Base-by-base conservation (phyloP, 2,113 vertebrate genomes). In the Callospermophilus lateralis region DNA sequence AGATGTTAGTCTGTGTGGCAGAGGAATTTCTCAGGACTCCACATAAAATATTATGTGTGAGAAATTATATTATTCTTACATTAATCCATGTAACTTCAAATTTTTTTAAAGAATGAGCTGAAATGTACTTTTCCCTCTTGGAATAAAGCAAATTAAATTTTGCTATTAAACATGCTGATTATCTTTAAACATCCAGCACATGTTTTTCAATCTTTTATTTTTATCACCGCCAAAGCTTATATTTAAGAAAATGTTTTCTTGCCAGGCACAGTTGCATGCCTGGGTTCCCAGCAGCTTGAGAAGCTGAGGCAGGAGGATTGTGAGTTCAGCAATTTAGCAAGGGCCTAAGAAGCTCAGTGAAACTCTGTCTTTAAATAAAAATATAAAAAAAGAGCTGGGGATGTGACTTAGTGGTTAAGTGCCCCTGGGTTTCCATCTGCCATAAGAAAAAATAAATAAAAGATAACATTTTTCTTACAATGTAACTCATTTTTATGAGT, bases 101-200 rank as follows among this genome's bases (percentile, higher is more conserved):
- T 72, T 81, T 97, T 98, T 94, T 98, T 94, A 95, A 95, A 94
- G 74, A 97, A 84, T 28, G 6, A 92, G 42, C 97, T 96, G 22
- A 93, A 90, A 39, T 45, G 12, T 86, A 78, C 76, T 67, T 89
- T 89, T 61, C 28, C 78, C 93, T 85, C 81, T 96, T 70, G 34
- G 8, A 93, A 10, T 84, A 78, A 94, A 94, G 92, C 95, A 96
- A 74, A 81, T 96, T 51, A 83, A 97, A 89, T 67, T 97, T 97
- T 97, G 90, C 89, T 98, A 42, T 65, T 97, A 58, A 97, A 83
- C 65, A 87, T 85, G 65, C 37, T 72, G 93, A 90, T 97, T 98
- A 96, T 95, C 67, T 61, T 58, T 95, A 84, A 95, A 83, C 11
- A 90, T 30, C n/a, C 6, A 85, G 67, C 87, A 85, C 4, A 15